phyloP scores from a whole-genome alignment of 2,888 invertebrate genomes.

The Lepidocyrtoides sp. region DNA sequence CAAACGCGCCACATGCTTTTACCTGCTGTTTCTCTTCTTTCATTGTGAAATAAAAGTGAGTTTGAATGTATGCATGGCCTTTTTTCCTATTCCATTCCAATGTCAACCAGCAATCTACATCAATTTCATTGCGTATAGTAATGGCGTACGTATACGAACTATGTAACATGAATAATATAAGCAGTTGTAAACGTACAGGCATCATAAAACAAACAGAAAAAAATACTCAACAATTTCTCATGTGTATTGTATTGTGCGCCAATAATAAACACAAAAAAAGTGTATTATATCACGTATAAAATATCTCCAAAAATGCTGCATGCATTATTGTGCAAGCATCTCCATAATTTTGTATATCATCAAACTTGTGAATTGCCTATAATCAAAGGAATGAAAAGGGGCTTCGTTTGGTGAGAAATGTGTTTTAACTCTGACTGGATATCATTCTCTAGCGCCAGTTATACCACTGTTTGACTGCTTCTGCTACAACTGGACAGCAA shows the following conservation, averaged over 20 bases:
- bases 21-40: slow-evolving; percentile 26
- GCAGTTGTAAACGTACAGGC: slow-evolving; percentile 21
- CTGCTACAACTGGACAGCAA: not conserved
- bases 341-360: slow-evolving; percentile 22
- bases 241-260: not conserved
- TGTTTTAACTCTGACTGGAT: not conserved
- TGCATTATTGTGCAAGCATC: not conserved
- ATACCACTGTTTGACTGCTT: not conserved
- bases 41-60: slow-evolving; percentile 27
- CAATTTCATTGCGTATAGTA: not conserved
- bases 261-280: slow-evolving; percentile 10
- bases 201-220: slow-evolving; percentile 44
- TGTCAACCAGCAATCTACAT: slow-evolving; percentile 17
- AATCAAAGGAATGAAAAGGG: slow-evolving; percentile 23
- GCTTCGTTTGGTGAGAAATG: not conserved
- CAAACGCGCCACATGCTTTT: slow-evolving; percentile 1
- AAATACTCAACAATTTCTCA: not conserved
- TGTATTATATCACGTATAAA: slow-evolving; percentile 7
- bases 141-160: not conserved
- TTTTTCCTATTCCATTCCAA: not conserved
- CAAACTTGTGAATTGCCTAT: slow-evolving; percentile 55
- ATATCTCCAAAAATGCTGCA: not conserved
- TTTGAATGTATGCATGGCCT: not conserved
- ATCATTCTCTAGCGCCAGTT: not conserved
- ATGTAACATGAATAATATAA: not conserved